Conservation (phyloP, 2,888 invertebrate species). For the Anagyrus pseudococci region DNA sequence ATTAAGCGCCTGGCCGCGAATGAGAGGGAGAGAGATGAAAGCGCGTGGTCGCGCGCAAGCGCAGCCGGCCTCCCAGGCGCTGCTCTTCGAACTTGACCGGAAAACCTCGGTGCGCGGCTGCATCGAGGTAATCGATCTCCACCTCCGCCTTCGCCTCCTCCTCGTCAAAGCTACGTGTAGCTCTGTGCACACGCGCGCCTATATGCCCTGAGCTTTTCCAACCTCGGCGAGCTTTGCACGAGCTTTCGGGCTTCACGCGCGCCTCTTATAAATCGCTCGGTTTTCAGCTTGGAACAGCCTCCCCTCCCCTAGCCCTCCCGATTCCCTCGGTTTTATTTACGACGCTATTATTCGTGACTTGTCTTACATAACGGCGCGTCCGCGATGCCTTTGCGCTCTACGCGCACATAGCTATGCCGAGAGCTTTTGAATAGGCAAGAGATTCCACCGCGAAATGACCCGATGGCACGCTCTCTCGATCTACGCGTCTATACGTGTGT, state of each 20-base stretch:
- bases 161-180: too few species aligned
- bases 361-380: not conserved
- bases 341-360: slow-evolving; percentile 4
- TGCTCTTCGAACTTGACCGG: slow-evolving; percentile 34
- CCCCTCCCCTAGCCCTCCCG: too few species aligned
- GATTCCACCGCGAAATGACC: too few species aligned
- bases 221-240: not conserved
- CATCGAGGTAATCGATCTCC: slow-evolving; percentile 33
- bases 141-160: slow-evolving; percentile 18
- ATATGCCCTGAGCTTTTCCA: not conserved
- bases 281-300: not conserved
- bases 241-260: not conserved
- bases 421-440: too few species aligned
- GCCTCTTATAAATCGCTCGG: slow-evolving; percentile 11
- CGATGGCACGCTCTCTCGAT: too few species aligned
- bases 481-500: too few species aligned
- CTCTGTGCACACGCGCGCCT: slow-evolving; percentile 10
- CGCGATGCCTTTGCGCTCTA: too few species aligned
- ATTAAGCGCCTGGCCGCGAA: too few species aligned
- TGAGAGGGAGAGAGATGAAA: not conserved
- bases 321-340: slow-evolving; percentile 19
- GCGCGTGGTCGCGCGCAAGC: slow-evolving; percentile 3
- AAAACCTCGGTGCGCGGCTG: slow-evolving; percentile 43
- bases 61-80: not conserved
- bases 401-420: too few species aligned